phyloP scores from a whole-genome alignment of 2,113 vertebrate species.

The Murina feae region DNA sequence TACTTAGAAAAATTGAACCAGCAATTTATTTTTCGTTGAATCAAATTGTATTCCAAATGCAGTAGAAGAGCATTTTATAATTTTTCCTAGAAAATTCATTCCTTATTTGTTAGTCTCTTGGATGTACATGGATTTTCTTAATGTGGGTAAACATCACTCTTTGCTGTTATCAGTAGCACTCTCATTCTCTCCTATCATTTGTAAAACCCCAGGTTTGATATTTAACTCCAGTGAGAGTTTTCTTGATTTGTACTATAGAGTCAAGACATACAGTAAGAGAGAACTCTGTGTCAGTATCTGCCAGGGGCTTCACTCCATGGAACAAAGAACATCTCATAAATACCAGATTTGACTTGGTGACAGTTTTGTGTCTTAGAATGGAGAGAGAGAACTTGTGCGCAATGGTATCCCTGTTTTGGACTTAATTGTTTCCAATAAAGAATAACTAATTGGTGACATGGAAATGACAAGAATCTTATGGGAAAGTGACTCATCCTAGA shows the following conservation, averaged over 20 bases:
- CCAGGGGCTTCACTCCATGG: background rate
- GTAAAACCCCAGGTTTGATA: background rate
- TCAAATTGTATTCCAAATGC: background rate
- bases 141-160: background rate
- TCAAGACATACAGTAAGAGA: background rate
- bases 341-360: conserved; percentile 24
- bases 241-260: background rate
- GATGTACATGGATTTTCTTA: background rate
- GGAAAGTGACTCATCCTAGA: conserved; percentile 14
- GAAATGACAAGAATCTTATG: conserved; percentile 32
- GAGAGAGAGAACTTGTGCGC: too few species aligned
- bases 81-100: background rate
- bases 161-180: background rate
- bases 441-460: background rate
- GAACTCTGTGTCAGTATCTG: background rate
- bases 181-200: background rate
- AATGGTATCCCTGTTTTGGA: background rate
- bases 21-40: background rate
- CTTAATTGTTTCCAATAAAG: conserved; percentile 48
- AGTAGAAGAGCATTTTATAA: background rate
- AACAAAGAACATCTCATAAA: background rate
- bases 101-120: background rate
- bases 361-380: background rate
- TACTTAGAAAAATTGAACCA: background rate
- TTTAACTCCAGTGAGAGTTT: background rate